Percentiles rank a stretch among this genome's conserved stretches.
These are phyloP conservation scores for Drosophila planitibia DNA, from an alignment of 2,888 invertebrate genomes.

Conservation along the genomic window DNA sequence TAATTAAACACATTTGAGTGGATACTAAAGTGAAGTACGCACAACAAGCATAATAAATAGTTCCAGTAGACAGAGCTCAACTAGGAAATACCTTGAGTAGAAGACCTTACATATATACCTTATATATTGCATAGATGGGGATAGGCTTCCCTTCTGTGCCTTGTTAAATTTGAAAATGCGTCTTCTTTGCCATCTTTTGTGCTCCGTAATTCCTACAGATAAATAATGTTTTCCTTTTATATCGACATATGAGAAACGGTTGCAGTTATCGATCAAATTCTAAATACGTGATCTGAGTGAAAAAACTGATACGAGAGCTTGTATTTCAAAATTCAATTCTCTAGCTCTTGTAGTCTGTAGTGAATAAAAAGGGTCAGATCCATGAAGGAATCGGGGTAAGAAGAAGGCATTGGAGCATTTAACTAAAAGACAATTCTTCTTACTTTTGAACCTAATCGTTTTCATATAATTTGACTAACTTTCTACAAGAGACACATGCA, in stretches of 20 bases:
- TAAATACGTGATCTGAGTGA: neutral
- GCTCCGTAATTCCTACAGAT: neutral
- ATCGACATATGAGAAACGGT: neutral
- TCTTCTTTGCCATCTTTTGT: neutral
- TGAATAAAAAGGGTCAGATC: neutral
- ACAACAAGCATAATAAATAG: neutral
- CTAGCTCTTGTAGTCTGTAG: neutral
- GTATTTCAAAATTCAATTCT: neutral
- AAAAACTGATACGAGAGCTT: neutral
- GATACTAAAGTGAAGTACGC: neutral
- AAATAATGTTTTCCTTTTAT: neutral
- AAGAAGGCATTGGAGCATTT: neutral
- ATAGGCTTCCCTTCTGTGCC: neutral
- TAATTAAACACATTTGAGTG: neutral
- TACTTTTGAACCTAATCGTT: neutral
- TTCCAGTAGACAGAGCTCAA: neutral
- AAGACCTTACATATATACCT: neutral
- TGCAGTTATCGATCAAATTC: neutral
- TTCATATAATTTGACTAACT: neutral
- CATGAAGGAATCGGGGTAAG: neutral
- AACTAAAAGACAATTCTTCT: neutral
- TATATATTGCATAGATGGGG: neutral
- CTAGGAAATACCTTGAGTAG: neutral
- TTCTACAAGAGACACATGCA: neutral
- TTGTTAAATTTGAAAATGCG: neutral